Percentiles rank a stretch among this genome's conserved stretches.
Evolutionary conservation across 2,113 vertebrate species (phyloP).

Genomic region (Opisthocomus hoazin): DNA sequence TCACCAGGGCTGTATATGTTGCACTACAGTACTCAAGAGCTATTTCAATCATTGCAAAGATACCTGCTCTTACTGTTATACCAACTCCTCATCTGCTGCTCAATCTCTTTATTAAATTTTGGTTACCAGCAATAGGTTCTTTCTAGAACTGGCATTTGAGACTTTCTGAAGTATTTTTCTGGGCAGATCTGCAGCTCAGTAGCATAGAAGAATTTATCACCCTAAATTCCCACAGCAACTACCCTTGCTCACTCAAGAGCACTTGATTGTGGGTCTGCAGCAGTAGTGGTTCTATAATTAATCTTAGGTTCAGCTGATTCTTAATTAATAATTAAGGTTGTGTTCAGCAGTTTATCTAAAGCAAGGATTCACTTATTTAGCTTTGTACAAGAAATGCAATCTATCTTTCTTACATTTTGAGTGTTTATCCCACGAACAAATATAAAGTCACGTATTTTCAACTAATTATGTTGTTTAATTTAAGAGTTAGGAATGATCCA

Average conservation of each 20-base stretch:
- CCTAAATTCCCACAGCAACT: not conserved
- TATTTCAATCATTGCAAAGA: not conserved
- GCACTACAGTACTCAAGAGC: not conserved
- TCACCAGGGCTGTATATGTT: not conserved
- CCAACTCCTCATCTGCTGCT: not conserved
- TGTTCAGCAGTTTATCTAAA: conserved; percentile 3
- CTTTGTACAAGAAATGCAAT: not conserved
- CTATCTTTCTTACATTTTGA: not conserved
- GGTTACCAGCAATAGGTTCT: not conserved
- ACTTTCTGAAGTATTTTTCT: not conserved
- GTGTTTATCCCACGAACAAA: not conserved
- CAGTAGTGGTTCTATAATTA: conserved; percentile 25
- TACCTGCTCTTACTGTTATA: not conserved
- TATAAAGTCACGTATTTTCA: not conserved
- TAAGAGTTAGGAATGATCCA: not conserved
- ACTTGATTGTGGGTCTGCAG: not conserved
- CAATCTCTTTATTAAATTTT: not conserved
- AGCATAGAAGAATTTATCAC: not conserved
- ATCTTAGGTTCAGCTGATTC: not conserved
- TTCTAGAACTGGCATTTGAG: not conserved
- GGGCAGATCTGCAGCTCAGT: not conserved
- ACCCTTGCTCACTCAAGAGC: not conserved
- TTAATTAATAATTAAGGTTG: conserved; percentile 34
- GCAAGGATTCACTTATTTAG: not conserved
- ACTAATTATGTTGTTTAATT: not conserved